A percentile compares a stretch with the other conserved stretches of the same genome.
Conservation (phyloP, 2,888 invertebrate species). For the Drosophila borborema region DNA sequence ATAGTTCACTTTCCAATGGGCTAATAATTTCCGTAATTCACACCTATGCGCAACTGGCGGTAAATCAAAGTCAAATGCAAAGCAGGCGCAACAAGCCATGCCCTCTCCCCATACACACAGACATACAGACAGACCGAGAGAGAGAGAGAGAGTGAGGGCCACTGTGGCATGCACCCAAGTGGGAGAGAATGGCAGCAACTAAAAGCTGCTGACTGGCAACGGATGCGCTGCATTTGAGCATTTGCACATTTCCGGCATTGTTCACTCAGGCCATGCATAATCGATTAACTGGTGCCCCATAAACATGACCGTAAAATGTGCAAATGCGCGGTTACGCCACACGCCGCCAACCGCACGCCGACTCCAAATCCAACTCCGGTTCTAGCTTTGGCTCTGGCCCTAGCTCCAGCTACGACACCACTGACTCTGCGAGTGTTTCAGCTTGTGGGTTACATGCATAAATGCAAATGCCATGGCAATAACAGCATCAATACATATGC, state of each 20-base stretch:
- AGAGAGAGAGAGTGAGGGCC: neutral
- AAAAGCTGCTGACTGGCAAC: slow-evolving; percentile 29
- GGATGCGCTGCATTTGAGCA: slow-evolving; percentile 58
- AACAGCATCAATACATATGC: slow-evolving; percentile 70
- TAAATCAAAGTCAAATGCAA: slow-evolving; percentile 59
- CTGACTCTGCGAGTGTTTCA: slow-evolving; percentile 14
- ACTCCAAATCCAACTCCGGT: neutral
- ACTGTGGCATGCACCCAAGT: neutral
- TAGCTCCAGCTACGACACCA: slow-evolving; percentile 11
- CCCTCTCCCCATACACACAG: neutral
- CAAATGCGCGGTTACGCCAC: slow-evolving; percentile 64
- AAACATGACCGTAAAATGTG: slow-evolving; percentile 77
- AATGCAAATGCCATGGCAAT: slow-evolving; percentile 70
- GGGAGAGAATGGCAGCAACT: slow-evolving; percentile 12
- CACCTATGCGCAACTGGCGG: slow-evolving; percentile 54
- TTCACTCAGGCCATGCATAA: slow-evolving; percentile 76
- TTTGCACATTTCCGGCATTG: slow-evolving; percentile 75
- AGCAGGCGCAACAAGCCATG: slow-evolving; percentile 34
- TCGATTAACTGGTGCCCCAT: slow-evolving; percentile 74
- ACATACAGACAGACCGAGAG: neutral
- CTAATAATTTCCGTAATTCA: slow-evolving; percentile 73
- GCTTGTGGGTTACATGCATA: slow-evolving; percentile 59
- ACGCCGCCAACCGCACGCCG: slow-evolving; percentile 24
- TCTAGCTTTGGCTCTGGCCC: neutral
- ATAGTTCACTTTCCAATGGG: slow-evolving; percentile 8